A percentile compares a stretch with the other conserved stretches of the same genome.
These are phyloP conservation scores for Colistium nudipinnis DNA, from an alignment of 2,113 vertebrate genomes.

Conservation along the genomic window DNA sequence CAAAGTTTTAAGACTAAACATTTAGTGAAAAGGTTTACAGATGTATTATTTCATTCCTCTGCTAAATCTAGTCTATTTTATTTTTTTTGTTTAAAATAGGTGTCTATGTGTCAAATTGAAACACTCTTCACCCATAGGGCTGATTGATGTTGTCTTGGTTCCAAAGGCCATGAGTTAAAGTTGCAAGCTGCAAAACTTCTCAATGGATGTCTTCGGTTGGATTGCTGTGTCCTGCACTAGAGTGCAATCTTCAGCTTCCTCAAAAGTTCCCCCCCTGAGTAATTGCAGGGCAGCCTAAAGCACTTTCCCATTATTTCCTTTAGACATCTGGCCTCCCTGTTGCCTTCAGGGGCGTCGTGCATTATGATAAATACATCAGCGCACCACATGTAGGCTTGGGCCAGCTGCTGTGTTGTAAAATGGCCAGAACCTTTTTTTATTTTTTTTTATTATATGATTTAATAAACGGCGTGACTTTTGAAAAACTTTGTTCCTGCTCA, in stretches of 20 bases:
- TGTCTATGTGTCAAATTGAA: no score
- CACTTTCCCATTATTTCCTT: slow-evolving; percentile 16
- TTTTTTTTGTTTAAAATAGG: no score
- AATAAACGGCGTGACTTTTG: slow-evolving; percentile 14
- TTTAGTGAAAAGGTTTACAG: no score
- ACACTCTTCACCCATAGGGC: no score
- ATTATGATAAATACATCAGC: slow-evolving; percentile 64
- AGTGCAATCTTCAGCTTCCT: not conserved
- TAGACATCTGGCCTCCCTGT: slow-evolving; percentile 62
- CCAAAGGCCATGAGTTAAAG: not conserved
- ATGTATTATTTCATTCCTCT: no score
- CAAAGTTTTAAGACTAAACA: no score
- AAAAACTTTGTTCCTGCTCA: slow-evolving; percentile 40
- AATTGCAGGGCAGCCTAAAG: slow-evolving; percentile 28
- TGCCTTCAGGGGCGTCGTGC: slow-evolving; percentile 46
- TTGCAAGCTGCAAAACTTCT: not conserved
- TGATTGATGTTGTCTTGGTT: not conserved
- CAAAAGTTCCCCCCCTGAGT: slow-evolving; percentile 4
- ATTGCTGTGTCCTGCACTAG: no score
- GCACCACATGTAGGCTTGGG: slow-evolving; percentile 38
- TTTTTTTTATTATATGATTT: slow-evolving; percentile 29
- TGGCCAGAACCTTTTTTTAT: slow-evolving; percentile 56
- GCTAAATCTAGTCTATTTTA: no score
- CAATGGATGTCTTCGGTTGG: not conserved
- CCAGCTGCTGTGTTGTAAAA: slow-evolving; percentile 61